A percentile compares a stretch with the other conserved stretches of the same genome.
Conservation (phyloP, 2,888 invertebrate genomes). For the Drosophila rellima region DNA sequence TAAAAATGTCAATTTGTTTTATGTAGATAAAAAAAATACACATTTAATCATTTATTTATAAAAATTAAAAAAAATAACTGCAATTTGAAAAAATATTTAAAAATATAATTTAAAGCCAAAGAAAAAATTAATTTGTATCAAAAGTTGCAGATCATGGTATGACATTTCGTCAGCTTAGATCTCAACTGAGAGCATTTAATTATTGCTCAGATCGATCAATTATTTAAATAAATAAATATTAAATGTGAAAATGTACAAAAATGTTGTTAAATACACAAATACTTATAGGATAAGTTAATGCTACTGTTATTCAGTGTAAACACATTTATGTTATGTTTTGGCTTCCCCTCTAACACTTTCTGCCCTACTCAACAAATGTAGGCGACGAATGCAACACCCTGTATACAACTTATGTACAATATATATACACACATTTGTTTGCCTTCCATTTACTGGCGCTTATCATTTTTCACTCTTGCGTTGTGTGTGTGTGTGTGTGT, state of each 20-base stretch:
- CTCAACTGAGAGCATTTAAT: too few species aligned
- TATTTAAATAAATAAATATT: not conserved
- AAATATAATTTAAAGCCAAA: too few species aligned
- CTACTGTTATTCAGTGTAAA: constrained; percentile 3
- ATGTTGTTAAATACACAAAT: not conserved
- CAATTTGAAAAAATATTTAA: too few species aligned
- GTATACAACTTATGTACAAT: constrained; percentile 38
- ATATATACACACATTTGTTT: constrained; percentile 25
- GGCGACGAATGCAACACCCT: constrained; percentile 53
- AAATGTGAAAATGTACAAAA: not conserved
- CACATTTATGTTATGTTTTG: constrained; percentile 8
- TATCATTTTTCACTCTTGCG: constrained; percentile 65
- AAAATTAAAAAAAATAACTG: too few species aligned
- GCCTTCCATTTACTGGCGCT: constrained; percentile 62
- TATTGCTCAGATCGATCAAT: not conserved
- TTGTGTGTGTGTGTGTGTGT: constrained; percentile 8
- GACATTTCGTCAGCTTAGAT: not conserved
- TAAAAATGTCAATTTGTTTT: too few species aligned
- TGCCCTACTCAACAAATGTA: not conserved
- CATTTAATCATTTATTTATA: too few species aligned
- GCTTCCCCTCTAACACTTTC: not conserved
- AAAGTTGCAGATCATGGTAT: too few species aligned
- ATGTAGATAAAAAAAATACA: too few species aligned
- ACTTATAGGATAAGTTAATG: not conserved
- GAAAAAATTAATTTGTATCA: too few species aligned